A percentile compares a stretch with the other conserved stretches of the same genome.
phyloP scores from a whole-genome alignment of 2,797 vertebrate genomes.

The Tinamus major region DNA sequence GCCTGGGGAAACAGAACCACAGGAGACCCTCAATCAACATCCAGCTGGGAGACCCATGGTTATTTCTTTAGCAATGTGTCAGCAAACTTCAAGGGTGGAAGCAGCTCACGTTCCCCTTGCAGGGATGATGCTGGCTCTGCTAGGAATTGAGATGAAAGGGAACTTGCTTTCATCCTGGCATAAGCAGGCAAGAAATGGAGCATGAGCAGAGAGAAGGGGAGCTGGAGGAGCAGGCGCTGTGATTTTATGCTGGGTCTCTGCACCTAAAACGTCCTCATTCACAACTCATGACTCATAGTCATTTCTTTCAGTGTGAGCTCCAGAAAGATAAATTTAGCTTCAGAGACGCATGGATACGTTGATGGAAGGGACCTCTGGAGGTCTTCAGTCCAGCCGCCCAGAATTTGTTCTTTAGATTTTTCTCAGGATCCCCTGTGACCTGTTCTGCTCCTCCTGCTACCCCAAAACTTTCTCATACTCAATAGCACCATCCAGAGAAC shows the following conservation, averaged over 20 bases:
- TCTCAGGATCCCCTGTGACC: not conserved
- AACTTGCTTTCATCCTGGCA: conserved; percentile 55
- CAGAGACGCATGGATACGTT: not conserved
- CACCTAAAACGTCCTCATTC: conserved; percentile 59
- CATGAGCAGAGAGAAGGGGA: conserved; percentile 40
- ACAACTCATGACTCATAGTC: conserved; percentile 48
- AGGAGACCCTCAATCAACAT: not conserved
- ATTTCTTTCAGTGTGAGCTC: conserved; percentile 46
- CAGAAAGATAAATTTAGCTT: conserved; percentile 40
- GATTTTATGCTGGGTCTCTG: conserved; percentile 46
- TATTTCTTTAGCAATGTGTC: conserved; percentile 34
- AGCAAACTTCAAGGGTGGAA: conserved; percentile 47
- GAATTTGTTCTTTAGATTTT: not conserved
- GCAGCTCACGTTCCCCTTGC: conserved; percentile 32
- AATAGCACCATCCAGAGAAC: not conserved
- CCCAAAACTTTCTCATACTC: not conserved
- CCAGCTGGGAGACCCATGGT: not conserved
- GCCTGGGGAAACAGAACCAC: not conserved
- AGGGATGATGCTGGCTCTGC: conserved; percentile 53
- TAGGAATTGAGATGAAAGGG: conserved; percentile 70
- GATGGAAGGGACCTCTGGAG: conserved; percentile 21
- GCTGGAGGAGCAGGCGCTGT: conserved; percentile 20
- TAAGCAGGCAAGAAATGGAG: conserved; percentile 60
- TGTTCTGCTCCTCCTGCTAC: not conserved
- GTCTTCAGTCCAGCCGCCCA: not conserved